These are phyloP conservation scores for Poecilia picta DNA, from an alignment of 2,797 vertebrate species.

Conservation along the genomic window DNA sequence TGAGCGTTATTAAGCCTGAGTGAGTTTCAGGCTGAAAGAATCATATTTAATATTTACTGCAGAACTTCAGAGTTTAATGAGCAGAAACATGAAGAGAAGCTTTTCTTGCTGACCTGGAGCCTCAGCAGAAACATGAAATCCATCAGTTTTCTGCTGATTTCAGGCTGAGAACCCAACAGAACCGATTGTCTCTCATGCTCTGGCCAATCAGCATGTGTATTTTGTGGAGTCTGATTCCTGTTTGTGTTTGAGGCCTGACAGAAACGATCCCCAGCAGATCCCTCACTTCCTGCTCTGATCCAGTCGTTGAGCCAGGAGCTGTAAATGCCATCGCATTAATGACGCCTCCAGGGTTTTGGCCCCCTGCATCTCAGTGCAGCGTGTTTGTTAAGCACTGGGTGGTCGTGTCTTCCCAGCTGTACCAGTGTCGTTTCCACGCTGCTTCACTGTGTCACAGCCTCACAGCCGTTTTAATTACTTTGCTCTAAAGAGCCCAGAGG, in stretches of 20 bases:
- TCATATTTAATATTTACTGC: too few species aligned
- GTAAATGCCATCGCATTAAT: constrained; percentile 72
- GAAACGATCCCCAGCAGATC: constrained; percentile 43
- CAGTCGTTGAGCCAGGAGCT: constrained; percentile 51
- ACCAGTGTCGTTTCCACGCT: constrained; percentile 44
- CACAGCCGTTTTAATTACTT: constrained; percentile 45
- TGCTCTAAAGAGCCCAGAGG: constrained; percentile 29
- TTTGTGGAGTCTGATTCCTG: not conserved
- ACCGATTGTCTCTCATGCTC: not conserved
- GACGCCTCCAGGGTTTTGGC: constrained; percentile 51
- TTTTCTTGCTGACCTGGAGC: too few species aligned
- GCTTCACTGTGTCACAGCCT: constrained; percentile 20
- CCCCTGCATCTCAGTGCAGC: constrained; percentile 46
- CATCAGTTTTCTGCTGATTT: too few species aligned
- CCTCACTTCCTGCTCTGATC: constrained; percentile 51
- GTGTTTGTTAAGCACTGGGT: constrained; percentile 62
- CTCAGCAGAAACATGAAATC: too few species aligned
- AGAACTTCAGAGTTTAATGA: too few species aligned
- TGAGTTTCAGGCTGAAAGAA: too few species aligned
- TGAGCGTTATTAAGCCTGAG: too few species aligned
- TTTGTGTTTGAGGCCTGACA: constrained; percentile 5
- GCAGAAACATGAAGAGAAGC: too few species aligned
- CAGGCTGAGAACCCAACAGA: too few species aligned
- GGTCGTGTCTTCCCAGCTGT: constrained; percentile 19
- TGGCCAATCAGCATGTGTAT: not conserved